Base-by-base conservation (phyloP, 2,888 invertebrate genomes). In the Perithous albicinctus region DNA sequence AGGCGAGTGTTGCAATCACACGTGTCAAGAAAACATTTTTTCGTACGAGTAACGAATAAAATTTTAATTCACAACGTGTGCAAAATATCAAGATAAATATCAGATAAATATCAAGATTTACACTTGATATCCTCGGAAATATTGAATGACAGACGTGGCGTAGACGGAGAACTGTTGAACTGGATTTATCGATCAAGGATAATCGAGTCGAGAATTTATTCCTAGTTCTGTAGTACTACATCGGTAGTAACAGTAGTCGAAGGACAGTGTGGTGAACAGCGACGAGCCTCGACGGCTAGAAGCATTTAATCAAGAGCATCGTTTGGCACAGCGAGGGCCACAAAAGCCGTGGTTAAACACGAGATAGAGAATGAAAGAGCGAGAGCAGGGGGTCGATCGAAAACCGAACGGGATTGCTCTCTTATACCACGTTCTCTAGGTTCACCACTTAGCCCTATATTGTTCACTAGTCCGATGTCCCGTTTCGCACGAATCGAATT, bases 321-420 rank as follows among this genome's bases (percentile, higher is more conserved):
- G 54, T 48, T 64, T 26, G 46, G 74, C 12, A 73, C 74, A 81
- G 78, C 76, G 80, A 78, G 72, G 78, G 83, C 72, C 48, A 82
- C 79, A 81, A 82, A 83, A 85, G 84, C 84, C 72, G 80, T 75
- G 85, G 86, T 87, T 86, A 86, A 86, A 87, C 84, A 84, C 78
- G 84, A 86, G 69, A 61, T 66, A 63, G 48, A 74, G 69, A 70
- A 77, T 38, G 46, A 46, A 54, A 63, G 51, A 64, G 74, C 23
- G 29, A 74, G 29, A 29, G 32, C 29, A 54, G 46, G 69, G 61
- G 78, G 81, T 54, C 64, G 85, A 82, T 84, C 78, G 80, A 77
- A 81, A 80, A 84, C 75, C 64, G 80, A 61, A 82, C 76, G 83
- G 80, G 83, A 83, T 81, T 85, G 80, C 69, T 78, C 48, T 66